Base-by-base conservation (phyloP, 2,113 vertebrate genomes). In the Ursus arctos region DNA sequence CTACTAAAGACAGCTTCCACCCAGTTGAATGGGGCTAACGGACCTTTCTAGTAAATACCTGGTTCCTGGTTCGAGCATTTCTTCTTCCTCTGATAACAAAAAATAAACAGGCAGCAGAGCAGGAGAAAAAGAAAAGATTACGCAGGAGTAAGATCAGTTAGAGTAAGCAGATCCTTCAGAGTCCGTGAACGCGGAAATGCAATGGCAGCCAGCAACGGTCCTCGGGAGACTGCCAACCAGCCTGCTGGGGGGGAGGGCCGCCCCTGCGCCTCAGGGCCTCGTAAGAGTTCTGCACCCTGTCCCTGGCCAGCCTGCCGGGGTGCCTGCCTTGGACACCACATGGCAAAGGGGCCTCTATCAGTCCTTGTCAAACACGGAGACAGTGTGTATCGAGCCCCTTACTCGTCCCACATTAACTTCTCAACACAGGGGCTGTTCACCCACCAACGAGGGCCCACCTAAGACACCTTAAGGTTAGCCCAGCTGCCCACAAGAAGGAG, bases 71-170 rank as follows among this genome's bases (percentile, higher is more conserved):
- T 98, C 99, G 99, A 92, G 99, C 99, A 99, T 99, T 99, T 99
- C 99, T 99, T 99, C 99, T 99, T 99, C 99, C 99, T 99, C 99
- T 99, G 99, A 99, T 98, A 99, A 99, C 98, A 99, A 98, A 99
- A 97, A 98, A 98, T 71, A 98, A 99, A 97, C 92, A 99, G 99
- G 99, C 99, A 98, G 99, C 99, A 99, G 98, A 99, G 99, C 97
- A 97, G 99, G 99, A 98, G 98, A 99, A 98, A 99, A 98, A 99
- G 99, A 99, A 98, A 97, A 99, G 99, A 99, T 99, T 99, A 99
- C 98, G 99, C 99, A 99, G 99, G 98, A 99, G 98, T 99, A 99
- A 99, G 99, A 99, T 99, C 99, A 98, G 99, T 99, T 99, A 99
- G 99, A 99, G 98, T 98, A 98, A 99, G 98, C 98, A 99, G 98